Conservation (phyloP, 1,140 invertebrate genomes). For the Chrysopa pallens region DNA sequence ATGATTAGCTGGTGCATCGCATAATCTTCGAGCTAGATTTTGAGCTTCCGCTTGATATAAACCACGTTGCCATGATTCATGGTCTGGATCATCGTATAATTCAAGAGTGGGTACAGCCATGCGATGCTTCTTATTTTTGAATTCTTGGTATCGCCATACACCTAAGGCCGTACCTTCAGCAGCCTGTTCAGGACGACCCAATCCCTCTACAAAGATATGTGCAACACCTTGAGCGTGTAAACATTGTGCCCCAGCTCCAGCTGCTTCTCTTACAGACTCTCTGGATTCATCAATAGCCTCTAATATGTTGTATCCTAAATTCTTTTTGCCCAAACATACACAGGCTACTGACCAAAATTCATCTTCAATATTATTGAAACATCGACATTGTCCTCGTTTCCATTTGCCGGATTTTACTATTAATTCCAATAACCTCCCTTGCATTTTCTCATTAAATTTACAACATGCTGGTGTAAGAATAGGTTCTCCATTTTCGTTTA, state of each 20-base stretch:
- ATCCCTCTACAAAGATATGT: conserved; percentile 43
- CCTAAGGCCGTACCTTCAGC: conserved; percentile 49
- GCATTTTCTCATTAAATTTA: conserved; percentile 12
- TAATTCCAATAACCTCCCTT: background rate
- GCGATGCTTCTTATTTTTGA: conserved; percentile 32
- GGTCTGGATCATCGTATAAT: conserved; percentile 22
- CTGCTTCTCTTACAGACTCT: conserved; percentile 41
- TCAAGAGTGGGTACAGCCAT: conserved; percentile 27
- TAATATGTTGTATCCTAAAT: conserved; percentile 35
- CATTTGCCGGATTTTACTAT: background rate
- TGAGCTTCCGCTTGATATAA: conserved; percentile 45
- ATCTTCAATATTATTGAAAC: conserved; percentile 41
- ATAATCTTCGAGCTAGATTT: conserved; percentile 55
- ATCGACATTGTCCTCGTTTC: conserved; percentile 1
- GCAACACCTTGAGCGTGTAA: conserved; percentile 35
- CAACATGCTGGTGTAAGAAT: conserved; percentile 12
- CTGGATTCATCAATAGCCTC: conserved; percentile 50
- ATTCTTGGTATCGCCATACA: conserved; percentile 44
- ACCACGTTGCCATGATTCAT: conserved; percentile 18
- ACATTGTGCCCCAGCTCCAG: conserved; percentile 32
- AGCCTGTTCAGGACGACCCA: conserved; percentile 54
- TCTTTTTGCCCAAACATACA: conserved; percentile 45
- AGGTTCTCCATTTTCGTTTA: conserved; percentile 13
- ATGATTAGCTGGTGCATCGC: conserved; percentile 61
- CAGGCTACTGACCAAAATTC: conserved; percentile 44